Base-by-base conservation (phyloP, 2,888 invertebrate genomes). In the Amblyjoppa proteus region DNA sequence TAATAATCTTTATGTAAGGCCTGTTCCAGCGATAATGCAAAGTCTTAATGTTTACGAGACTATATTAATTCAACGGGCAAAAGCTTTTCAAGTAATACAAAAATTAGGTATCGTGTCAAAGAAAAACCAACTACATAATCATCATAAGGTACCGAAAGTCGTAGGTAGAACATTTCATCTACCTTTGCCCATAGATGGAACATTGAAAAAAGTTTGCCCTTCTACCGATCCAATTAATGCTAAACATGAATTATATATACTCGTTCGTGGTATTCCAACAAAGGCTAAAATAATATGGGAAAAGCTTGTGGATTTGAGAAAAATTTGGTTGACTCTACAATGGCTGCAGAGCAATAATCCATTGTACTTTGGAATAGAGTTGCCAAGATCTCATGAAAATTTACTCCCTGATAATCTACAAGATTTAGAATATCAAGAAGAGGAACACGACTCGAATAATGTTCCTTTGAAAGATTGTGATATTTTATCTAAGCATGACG, bases 141-240 rank as follows among this genome's bases (percentile, higher is more conserved):
- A 86, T 85, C 89, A 11, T 80, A 85, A 74, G 90, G 90, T 66
- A 20, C 53, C 53, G 82, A 89, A 49, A 90, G 90, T 77, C 92
- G 92, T 81, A 92, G 92, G 53, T 53, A 53, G 53, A 53, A 53
- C 53, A 53, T 53, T 53, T 53, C 53, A 53, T 88, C 83, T 92
- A n/a, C 92, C 93, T 13, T 85, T 93, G 11, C 92, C 92, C 1
- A 34, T 91, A 5, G 90, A 93, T 88, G 88, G 90, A 88, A 93
- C 92, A 1, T 77, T 92, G n/a, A 88, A 89, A 85, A 93, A 91
- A 88, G 79, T 93, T 4, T 91, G 90, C 41, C 85, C 78, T 73
- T 85, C 90, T 11, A 89, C 88, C 28, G 89, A 90, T 25, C 88
- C 92, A 13, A 76, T 92, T 31, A 90, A 89, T 80, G 11, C 4